Evolutionary conservation across 1,140 invertebrate species (phyloP).

Genomic region (Macrosteles quadrilineatus): DNA sequence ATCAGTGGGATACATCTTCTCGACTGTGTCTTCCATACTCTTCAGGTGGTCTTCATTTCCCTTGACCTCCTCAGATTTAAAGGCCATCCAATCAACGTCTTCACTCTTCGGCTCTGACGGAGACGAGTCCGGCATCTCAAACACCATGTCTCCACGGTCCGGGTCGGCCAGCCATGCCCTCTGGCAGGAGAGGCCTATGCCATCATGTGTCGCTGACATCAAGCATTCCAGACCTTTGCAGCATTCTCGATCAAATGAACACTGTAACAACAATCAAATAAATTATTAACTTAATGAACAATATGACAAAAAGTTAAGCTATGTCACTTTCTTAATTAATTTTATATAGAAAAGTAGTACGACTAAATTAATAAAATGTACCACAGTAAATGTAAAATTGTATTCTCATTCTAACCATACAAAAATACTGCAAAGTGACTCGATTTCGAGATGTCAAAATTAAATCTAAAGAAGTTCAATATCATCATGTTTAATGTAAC

Average conservation of each 20-base stretch:
- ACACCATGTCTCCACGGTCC: background rate
- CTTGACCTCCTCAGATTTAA: background rate
- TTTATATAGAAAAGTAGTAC: too few species aligned
- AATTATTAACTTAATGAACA: too few species aligned
- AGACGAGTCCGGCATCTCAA: background rate
- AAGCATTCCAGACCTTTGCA: slow-evolving; percentile 1
- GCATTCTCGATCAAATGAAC: background rate
- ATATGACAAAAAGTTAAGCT: too few species aligned
- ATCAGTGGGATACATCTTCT: background rate
- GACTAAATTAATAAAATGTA: too few species aligned
- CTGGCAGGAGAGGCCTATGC: background rate
- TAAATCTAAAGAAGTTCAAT: too few species aligned
- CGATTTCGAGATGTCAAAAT: too few species aligned
- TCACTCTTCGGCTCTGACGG: background rate
- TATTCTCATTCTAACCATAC: too few species aligned
- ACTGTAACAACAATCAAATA: background rate
- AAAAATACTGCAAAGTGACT: too few species aligned
- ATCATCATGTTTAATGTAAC: too few species aligned
- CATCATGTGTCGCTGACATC: background rate
- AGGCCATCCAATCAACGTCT: background rate
- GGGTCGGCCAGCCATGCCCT: background rate
- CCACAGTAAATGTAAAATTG: too few species aligned
- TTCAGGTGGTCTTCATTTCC: background rate
- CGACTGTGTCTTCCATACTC: background rate
- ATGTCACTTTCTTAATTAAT: too few species aligned